These are phyloP conservation scores for Manacus vitellinus DNA, from an alignment of 2,113 vertebrate species.

Conservation along the genomic window DNA sequence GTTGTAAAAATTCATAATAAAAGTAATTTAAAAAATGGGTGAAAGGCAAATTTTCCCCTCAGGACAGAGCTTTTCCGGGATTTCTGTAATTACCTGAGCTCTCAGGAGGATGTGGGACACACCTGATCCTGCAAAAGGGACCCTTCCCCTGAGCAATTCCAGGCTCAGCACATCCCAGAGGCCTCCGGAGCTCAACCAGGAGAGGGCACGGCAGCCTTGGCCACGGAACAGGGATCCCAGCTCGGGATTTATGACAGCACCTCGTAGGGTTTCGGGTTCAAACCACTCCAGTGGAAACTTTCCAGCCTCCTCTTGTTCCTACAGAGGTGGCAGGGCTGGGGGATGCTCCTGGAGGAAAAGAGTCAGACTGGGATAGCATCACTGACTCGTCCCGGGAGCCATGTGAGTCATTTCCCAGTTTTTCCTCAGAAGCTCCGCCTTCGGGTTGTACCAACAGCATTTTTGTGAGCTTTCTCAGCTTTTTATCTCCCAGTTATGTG, in stretches of 20 bases:
- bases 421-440: neutral
- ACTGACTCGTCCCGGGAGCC: accelerated
- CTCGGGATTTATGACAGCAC: accelerated
- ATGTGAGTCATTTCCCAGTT: neutral
- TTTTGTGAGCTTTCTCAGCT: neutral
- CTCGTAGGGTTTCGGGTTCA: neutral
- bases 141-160: neutral
- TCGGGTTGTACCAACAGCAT: neutral
- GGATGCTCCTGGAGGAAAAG: neutral
- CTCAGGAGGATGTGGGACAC: neutral
- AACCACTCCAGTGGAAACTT: neutral
- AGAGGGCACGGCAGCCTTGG: neutral
- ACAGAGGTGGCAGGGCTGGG: accelerated
- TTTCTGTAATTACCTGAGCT: neutral
- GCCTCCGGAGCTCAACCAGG: neutral
- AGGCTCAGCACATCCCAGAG: accelerated
- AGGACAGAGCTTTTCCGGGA: neutral
- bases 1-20: neutral
- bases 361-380: neutral
- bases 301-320: neutral
- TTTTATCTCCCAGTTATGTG: neutral
- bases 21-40: neutral
- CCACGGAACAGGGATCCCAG: neutral
- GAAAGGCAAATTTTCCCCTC: neutral
- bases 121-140: neutral